Evolutionary conservation across 2,888 invertebrate genomes (phyloP).

Genomic region (Rotaria sp.): DNA sequence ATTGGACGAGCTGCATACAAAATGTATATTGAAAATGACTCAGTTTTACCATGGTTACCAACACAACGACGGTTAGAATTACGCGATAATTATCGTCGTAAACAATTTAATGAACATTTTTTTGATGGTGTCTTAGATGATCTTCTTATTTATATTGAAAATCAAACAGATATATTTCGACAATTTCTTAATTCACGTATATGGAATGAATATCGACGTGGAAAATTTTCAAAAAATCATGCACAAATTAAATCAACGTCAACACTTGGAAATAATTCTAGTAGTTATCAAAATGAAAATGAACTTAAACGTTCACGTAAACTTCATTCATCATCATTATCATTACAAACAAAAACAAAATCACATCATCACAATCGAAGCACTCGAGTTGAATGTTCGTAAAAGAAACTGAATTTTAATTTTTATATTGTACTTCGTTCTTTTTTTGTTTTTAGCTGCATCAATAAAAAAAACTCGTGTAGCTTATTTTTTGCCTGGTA

Average conservation of each 20-base stretch:
- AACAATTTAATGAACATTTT: background rate
- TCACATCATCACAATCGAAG: background rate
- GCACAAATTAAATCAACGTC: background rate
- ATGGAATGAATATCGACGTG: conserved; percentile 9
- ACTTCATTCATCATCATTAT: background rate
- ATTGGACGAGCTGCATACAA: background rate
- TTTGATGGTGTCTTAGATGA: background rate
- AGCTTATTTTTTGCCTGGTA: background rate
- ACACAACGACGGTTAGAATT: background rate
- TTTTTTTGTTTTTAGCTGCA: background rate
- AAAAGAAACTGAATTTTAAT: no score
- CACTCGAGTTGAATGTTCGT: background rate
- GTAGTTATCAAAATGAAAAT: background rate
- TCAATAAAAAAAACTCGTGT: background rate
- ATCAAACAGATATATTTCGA: background rate
- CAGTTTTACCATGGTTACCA: background rate
- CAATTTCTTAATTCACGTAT: background rate
- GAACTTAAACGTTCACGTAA: background rate
- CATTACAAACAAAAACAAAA: background rate
- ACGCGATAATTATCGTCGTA: background rate
- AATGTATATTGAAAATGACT: background rate
- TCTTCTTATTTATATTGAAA: background rate
- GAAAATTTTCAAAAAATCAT: background rate
- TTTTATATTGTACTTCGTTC: no score
- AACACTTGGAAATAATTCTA: background rate